Evolutionary conservation across 2,797 vertebrate species (phyloP).

Genomic region (Menidia menidia): DNA sequence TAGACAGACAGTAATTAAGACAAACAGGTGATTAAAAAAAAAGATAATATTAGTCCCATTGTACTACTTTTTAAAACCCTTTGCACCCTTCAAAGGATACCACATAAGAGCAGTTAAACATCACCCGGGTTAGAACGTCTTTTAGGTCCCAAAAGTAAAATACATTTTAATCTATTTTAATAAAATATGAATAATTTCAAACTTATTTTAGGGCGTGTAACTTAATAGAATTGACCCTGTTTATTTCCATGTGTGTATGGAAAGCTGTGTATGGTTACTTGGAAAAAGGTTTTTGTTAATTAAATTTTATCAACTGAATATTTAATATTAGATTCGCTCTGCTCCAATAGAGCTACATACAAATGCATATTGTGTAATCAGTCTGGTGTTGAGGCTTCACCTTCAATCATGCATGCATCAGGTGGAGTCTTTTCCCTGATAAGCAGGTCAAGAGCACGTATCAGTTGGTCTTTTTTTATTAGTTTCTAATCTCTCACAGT

Average conservation of each 20-base stretch:
- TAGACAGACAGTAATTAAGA: no score
- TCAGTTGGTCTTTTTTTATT: not conserved
- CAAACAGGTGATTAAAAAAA: no score
- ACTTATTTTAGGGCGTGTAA: not conserved
- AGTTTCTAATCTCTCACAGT: not conserved
- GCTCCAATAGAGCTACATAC: no score
- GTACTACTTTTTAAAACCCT: not conserved
- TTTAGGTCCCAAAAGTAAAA: not conserved
- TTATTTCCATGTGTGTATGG: no score
- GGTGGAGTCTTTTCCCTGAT: not conserved
- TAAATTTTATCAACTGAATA: not conserved
- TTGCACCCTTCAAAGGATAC: not conserved
- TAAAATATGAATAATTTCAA: no score
- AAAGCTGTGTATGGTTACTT: no score
- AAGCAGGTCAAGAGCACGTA: not conserved
- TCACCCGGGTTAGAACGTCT: not conserved
- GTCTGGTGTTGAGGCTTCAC: not conserved
- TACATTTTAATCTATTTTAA: not conserved
- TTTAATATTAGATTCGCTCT: not conserved
- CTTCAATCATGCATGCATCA: not conserved
- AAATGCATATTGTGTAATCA: not conserved
- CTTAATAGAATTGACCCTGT: not conserved
- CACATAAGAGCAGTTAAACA: not conserved
- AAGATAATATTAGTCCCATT: not conserved
- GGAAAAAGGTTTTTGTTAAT: no score